Percentiles rank a stretch among this genome's conserved stretches.
These are phyloP conservation scores for Ochotona curzoniae DNA, from an alignment of 2,113 vertebrate species.

Conservation along the genomic window DNA sequence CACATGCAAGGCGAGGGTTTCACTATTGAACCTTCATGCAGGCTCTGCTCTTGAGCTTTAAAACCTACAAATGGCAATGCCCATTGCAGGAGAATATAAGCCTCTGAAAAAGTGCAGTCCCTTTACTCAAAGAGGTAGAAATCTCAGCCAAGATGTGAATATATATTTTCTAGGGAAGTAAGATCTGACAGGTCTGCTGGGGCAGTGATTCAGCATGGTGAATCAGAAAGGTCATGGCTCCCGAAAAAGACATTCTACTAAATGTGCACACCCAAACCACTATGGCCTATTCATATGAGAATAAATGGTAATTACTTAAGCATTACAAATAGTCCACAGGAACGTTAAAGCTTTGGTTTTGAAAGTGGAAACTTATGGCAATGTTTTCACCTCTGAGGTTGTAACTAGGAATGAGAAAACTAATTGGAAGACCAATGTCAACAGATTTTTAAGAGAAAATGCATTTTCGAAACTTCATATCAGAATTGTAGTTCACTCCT, in stretches of 20 bases:
- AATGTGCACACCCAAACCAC: background rate
- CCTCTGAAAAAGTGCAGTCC: background rate
- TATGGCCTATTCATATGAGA: constrained; percentile 5
- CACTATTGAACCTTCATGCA: too few relatives aligned
- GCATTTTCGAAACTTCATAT: background rate
- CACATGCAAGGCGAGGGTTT: too few relatives aligned
- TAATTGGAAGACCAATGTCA: background rate
- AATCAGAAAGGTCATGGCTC: constrained; percentile 9
- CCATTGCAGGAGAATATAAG: background rate
- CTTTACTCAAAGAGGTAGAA: background rate
- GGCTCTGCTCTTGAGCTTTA: background rate
- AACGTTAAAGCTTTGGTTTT: background rate
- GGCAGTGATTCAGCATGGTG: background rate
- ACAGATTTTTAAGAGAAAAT: background rate
- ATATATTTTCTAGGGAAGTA: background rate
- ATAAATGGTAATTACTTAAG: background rate
- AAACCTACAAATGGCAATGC: constrained; percentile 38
- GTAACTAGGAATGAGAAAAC: constrained; percentile 18
- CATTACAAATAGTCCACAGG: background rate
- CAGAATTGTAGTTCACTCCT: background rate
- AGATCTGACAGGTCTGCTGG: too few relatives aligned
- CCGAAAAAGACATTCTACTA: background rate
- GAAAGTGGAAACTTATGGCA: background rate
- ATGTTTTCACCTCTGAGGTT: constrained; percentile 10
- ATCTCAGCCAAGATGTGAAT: background rate